Conservation (phyloP, 1,140 invertebrate species). For the Drosophila nasuta region DNA sequence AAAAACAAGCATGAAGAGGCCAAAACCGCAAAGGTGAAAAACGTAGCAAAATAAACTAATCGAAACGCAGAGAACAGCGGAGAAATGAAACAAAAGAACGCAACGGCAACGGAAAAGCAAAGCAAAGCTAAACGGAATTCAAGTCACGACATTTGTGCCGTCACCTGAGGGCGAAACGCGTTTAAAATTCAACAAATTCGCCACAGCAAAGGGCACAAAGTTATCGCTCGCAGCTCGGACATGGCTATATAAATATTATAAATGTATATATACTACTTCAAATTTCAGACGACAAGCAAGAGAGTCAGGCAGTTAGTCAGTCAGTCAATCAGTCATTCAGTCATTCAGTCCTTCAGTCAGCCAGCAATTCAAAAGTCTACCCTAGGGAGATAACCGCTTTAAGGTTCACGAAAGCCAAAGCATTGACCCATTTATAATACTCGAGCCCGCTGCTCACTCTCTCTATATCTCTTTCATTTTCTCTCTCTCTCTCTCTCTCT, state of each 20-base stretch:
- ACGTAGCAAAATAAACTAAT: slow-evolving; percentile 16
- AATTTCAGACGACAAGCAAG: neutral
- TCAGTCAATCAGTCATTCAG: too few relatives aligned
- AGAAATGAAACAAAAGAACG: slow-evolving; percentile 15
- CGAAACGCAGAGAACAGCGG: slow-evolving; percentile 14
- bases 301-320: neutral
- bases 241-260: slow-evolving; percentile 32
- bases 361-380: neutral
- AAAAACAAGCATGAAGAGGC: slow-evolving; percentile 9
- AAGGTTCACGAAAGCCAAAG: neutral
- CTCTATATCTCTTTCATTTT: neutral
- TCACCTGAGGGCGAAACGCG: slow-evolving; percentile 57
- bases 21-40: slow-evolving; percentile 15
- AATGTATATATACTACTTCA: neutral
- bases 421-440: slow-evolving; percentile 16
- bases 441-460: neutral
- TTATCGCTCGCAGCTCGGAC: slow-evolving; percentile 32
- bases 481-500: neutral
- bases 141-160: slow-evolving; percentile 67
- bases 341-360: too few relatives aligned
- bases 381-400: slow-evolving; percentile 1
- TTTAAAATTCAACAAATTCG: slow-evolving; percentile 64
- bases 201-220: slow-evolving; percentile 36
- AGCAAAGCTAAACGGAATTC: slow-evolving; percentile 56
- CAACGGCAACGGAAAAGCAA: neutral